phyloP scores from a whole-genome alignment of 2,888 invertebrate genomes.

The Cabera pusaria region DNA sequence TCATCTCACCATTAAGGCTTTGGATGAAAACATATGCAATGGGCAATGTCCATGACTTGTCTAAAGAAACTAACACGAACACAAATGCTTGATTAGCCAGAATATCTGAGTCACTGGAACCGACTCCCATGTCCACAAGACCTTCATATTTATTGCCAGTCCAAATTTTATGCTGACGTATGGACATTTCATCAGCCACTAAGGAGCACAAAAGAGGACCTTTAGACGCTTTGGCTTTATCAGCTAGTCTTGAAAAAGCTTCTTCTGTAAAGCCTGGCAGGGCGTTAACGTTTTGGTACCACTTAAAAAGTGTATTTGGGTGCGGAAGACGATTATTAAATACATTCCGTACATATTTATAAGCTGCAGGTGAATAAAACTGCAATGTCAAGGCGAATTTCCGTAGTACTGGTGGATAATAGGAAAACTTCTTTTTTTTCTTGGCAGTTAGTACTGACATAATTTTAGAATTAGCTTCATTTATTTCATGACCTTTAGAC shows the following conservation, averaged over 20 bases:
- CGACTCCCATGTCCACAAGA: slow-evolving; percentile 21
- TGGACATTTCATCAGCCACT: slow-evolving; percentile 33
- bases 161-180: slow-evolving; percentile 30
- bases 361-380: slow-evolving; percentile 27
- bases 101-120: slow-evolving; percentile 6
- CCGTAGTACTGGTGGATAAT: slow-evolving; percentile 26
- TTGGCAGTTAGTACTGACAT: too few species aligned
- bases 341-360: slow-evolving; percentile 28
- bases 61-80: slow-evolving; percentile 23
- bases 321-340: slow-evolving; percentile 34
- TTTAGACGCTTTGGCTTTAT: slow-evolving; percentile 21
- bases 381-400: slow-evolving; percentile 31
- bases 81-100: slow-evolving; percentile 24
- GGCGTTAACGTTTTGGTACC: slow-evolving; percentile 28
- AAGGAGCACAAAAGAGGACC: slow-evolving; percentile 25
- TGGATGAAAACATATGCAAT: slow-evolving; percentile 39
- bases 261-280: slow-evolving; percentile 31
- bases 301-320: slow-evolving; percentile 28
- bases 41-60: slow-evolving; percentile 39
- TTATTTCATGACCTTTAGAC: too few species aligned
- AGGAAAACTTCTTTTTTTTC: too few species aligned
- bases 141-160: slow-evolving; percentile 20
- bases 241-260: slow-evolving; percentile 26
- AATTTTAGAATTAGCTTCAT: too few species aligned
- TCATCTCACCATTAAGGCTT: slow-evolving; percentile 29